Evolutionary conservation across 2,888 invertebrate species (phyloP).

Genomic region (Andricus quercusramuli): DNA sequence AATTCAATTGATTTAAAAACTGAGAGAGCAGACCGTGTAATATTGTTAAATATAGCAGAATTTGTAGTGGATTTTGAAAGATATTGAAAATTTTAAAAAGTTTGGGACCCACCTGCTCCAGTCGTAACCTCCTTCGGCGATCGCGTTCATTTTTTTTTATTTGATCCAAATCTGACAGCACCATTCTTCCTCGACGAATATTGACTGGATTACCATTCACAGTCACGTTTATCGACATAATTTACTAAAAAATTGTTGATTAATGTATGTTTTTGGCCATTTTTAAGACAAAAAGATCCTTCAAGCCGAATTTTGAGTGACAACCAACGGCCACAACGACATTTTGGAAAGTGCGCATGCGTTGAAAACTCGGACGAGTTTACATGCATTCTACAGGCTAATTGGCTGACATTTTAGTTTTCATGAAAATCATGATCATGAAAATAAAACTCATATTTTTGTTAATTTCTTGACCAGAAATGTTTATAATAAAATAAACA

Average conservation of each 20-base stretch:
- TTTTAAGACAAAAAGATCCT: slow-evolving; percentile 5
- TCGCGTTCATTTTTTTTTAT: slow-evolving; percentile 81
- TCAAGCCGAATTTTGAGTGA: slow-evolving; percentile 28
- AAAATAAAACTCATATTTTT: too few species aligned
- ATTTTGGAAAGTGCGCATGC: slow-evolving; percentile 6
- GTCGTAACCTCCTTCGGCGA: slow-evolving; percentile 81
- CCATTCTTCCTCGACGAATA: slow-evolving; percentile 79
- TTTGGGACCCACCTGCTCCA: slow-evolving; percentile 81
- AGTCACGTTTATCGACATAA: slow-evolving; percentile 83
- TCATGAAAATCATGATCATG: too few species aligned
- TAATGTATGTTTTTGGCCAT: neutral
- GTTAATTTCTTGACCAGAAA: too few species aligned
- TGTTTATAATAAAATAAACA: too few species aligned
- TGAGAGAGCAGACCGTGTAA: neutral
- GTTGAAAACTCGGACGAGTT: too few species aligned
- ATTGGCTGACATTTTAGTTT: too few species aligned
- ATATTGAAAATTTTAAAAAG: neutral
- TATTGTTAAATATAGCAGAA: neutral
- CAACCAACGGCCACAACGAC: slow-evolving; percentile 31
- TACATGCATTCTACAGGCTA: too few species aligned
- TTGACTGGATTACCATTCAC: slow-evolving; percentile 81
- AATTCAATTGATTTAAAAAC: neutral
- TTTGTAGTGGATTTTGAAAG: neutral
- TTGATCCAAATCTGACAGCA: slow-evolving; percentile 80
- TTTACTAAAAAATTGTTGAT: slow-evolving; percentile 46